Evolutionary conservation across 23 tunicate species (phyloP).

Genomic region (Halocynthia roretzi): DNA sequence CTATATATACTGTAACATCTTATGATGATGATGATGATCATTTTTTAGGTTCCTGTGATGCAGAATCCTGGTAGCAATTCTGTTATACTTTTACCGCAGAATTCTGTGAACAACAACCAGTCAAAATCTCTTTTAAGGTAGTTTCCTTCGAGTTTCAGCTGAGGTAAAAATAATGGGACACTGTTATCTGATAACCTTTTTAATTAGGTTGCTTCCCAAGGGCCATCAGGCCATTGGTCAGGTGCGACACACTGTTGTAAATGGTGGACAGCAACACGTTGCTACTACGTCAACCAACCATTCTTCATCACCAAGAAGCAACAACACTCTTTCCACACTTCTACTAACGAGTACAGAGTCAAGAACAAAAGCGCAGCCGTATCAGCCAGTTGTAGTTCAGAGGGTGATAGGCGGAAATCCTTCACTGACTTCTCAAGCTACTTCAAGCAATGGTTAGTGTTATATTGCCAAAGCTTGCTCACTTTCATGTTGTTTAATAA

Average conservation of each 20-base stretch:
- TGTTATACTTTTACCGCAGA: slow-evolving; percentile 14
- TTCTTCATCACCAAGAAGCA: too few relatives aligned
- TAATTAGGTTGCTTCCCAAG: slow-evolving; percentile 12
- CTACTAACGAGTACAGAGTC: too few relatives aligned
- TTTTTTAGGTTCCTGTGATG: slow-evolving; percentile 16
- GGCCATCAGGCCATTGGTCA: background rate
- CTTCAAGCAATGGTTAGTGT: background rate
- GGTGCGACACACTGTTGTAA: too few relatives aligned
- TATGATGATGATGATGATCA: background rate
- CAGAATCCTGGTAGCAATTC: slow-evolving; percentile 17
- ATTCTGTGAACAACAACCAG: background rate
- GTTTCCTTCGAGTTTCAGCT: background rate
- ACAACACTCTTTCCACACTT: too few relatives aligned
- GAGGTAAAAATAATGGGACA: too few relatives aligned
- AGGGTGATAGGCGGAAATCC: too few relatives aligned
- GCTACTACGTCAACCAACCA: too few relatives aligned
- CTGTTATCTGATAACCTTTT: background rate
- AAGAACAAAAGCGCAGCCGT: too few relatives aligned
- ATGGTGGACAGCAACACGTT: too few relatives aligned
- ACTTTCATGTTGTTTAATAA: background rate
- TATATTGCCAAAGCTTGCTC: background rate
- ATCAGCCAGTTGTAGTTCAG: too few relatives aligned
- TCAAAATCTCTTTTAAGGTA: slow-evolving; percentile 23
- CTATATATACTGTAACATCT: background rate
- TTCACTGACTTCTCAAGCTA: background rate